A percentile compares a stretch with the other conserved stretches of the same genome.
These are phyloP conservation scores for Pelmatolapia mariae DNA, from an alignment of 2,113 vertebrate genomes.

Conservation along the genomic window DNA sequence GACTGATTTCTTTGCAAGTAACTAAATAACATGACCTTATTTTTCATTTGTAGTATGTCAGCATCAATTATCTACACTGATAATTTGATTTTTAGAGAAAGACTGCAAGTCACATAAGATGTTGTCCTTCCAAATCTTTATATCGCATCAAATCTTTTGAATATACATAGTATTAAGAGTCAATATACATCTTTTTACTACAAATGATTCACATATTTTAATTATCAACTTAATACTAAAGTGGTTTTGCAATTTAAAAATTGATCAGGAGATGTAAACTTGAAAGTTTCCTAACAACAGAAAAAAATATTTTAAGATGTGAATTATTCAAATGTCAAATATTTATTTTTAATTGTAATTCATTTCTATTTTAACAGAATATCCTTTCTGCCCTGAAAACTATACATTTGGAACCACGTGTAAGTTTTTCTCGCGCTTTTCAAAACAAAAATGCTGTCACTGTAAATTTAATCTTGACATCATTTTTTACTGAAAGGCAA, in stretches of 20 bases:
- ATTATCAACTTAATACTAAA: not conserved
- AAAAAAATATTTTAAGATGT: not conserved
- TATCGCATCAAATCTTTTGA: not conserved
- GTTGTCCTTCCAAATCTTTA: not conserved
- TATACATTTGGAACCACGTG: not conserved
- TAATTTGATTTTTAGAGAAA: not conserved
- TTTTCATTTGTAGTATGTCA: not conserved
- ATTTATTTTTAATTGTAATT: not conserved
- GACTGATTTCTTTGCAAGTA: not conserved
- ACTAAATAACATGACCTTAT: not conserved
- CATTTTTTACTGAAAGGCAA: not conserved
- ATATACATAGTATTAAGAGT: not conserved
- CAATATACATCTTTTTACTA: not conserved
- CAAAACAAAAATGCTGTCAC: not conserved
- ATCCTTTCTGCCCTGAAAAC: not conserved
- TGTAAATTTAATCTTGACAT: not conserved
- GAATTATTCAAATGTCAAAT: not conserved
- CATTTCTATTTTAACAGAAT: not conserved
- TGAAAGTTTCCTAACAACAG: not conserved
- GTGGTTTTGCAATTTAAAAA: not conserved
- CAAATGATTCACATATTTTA: not conserved
- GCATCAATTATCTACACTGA: not conserved
- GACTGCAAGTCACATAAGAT: accelerated
- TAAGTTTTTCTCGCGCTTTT: not conserved
- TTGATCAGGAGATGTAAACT: not conserved